Evolutionary conservation across 2,888 invertebrate species (phyloP), one percentile per base, ranked within the genome.

Genomic region (Meiosimyza platycephala): DNA sequence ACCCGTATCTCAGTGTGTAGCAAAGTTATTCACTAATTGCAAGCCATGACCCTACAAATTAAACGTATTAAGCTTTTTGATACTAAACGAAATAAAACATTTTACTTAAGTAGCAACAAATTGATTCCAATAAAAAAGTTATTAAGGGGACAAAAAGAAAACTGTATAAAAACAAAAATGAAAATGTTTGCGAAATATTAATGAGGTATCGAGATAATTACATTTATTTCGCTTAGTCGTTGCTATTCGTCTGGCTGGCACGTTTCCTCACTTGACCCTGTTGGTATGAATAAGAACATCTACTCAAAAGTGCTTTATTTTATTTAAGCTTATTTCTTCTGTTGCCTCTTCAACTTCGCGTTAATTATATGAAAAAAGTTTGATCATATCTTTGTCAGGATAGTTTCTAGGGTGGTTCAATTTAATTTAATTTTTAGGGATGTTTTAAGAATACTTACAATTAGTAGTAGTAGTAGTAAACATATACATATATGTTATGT

Each of bases 161-260:
- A 55, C 55, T 22, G 28, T 11, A 28, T 57, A 57, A 28, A 57
- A 57, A 18, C 13, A 57, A 11, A 57, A 22, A 57, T 28, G 28
- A 40, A 57, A 57, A 22, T 22, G 28, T 28, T 57, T 57, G 13
- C 57, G 28, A 57, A 57, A 57, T 57, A 57, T 57, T 57, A 57
- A 57, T 57, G 57, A 57, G 22, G 18, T 57, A 18, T 57, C 57
- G 22, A 57, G 22, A 57, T 57, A 57, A 57, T 57, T 57, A 57
- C 57, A 18, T 57, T 57, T 28, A 15, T 57, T 57, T 18, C 28
- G 13, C 28, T 22, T 22, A 11, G 57, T 28, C 13, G 13, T 6
- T 40, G 40, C 11, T 22, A 18, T 13, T 13, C 57, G 57, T 57
- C 57, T 18, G 57, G 28, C 57, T 12, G 57, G 15, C 57, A 57